Percentiles rank a stretch among this genome's conserved stretches.
These are phyloP conservation scores for Nasonia giraulti DNA, from an alignment of 1,140 invertebrate genomes.

Conservation along the genomic window DNA sequence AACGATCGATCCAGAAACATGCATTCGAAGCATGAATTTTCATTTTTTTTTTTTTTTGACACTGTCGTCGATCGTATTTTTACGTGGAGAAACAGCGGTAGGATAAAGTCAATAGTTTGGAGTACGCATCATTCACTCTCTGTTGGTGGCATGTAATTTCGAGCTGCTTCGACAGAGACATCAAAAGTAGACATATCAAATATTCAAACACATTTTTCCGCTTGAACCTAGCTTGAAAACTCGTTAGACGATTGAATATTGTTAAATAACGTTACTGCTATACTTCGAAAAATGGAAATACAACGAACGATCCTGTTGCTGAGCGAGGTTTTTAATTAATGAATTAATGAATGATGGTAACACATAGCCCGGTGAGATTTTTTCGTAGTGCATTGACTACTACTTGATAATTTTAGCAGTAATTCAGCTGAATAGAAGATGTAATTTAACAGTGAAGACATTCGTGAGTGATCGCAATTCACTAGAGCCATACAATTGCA, in stretches of 20 bases:
- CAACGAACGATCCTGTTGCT: background rate
- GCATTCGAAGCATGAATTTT: background rate
- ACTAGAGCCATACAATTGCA: slow-evolving; percentile 30
- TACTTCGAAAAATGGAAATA: background rate
- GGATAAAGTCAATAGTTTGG: background rate
- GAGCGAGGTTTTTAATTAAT: background rate
- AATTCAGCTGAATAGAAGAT: too few relatives aligned
- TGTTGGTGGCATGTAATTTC: too few relatives aligned
- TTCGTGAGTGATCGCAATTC: background rate
- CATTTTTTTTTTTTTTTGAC: background rate
- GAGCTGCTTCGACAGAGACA: background rate
- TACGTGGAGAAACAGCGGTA: too few relatives aligned
- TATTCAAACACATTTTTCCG: background rate
- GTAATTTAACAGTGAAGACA: background rate
- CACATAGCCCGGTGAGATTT: background rate
- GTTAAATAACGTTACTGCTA: background rate
- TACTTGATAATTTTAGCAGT: too few relatives aligned
- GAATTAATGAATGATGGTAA: slow-evolving; percentile 5
- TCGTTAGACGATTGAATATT: background rate
- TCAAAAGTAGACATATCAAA: slow-evolving; percentile 19
- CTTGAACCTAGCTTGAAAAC: background rate
- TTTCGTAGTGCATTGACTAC: background rate
- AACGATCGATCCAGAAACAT: background rate
- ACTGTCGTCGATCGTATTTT: background rate
- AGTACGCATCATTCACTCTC: too few relatives aligned